Evolutionary conservation across 1,140 invertebrate genomes (phyloP).

Genomic region (Bombus waltoni): DNA sequence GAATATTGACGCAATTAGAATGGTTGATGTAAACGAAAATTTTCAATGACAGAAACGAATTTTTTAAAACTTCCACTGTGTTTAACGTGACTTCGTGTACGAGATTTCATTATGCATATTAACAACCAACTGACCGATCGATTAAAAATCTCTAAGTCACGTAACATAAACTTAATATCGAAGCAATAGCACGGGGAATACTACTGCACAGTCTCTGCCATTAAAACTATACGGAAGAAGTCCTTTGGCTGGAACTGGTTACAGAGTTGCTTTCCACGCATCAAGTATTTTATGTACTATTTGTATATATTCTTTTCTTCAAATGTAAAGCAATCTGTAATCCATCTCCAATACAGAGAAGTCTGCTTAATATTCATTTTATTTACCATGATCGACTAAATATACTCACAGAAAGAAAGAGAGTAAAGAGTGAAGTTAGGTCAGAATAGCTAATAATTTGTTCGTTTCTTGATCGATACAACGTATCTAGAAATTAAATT

Average conservation of each 20-base stretch:
- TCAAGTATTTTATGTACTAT: conserved; percentile 1
- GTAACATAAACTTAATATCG: conserved; percentile 56
- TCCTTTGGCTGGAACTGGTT: conserved; percentile 60
- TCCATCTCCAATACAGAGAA: conserved; percentile 41
- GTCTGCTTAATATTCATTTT: conserved; percentile 32
- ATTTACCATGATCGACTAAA: conserved; percentile 47
- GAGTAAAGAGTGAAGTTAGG: conserved; percentile 53
- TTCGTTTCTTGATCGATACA: conserved; percentile 53
- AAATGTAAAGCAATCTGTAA: conserved; percentile 50
- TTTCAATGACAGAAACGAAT: conserved; percentile 38
- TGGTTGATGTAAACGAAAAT: conserved; percentile 46
- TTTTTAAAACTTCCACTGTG: conserved; percentile 1
- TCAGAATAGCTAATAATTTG: conserved; percentile 50
- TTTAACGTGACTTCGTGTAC: conserved; percentile 22
- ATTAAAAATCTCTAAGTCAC: conserved; percentile 38
- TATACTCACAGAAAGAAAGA: conserved; percentile 67
- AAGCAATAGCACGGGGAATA: conserved; percentile 65
- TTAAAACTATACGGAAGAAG: conserved; percentile 68
- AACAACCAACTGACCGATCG: conserved; percentile 36
- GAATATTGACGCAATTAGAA: conserved; percentile 50
- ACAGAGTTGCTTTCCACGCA: conserved; percentile 46
- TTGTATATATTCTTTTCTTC: not conserved
- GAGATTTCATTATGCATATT: conserved; percentile 33
- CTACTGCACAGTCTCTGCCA: conserved; percentile 66
- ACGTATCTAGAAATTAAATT: conserved; percentile 59